These are phyloP conservation scores for Rambutsinella grinnellia DNA, from an alignment of 2,888 invertebrate species.

Conservation along the genomic window DNA sequence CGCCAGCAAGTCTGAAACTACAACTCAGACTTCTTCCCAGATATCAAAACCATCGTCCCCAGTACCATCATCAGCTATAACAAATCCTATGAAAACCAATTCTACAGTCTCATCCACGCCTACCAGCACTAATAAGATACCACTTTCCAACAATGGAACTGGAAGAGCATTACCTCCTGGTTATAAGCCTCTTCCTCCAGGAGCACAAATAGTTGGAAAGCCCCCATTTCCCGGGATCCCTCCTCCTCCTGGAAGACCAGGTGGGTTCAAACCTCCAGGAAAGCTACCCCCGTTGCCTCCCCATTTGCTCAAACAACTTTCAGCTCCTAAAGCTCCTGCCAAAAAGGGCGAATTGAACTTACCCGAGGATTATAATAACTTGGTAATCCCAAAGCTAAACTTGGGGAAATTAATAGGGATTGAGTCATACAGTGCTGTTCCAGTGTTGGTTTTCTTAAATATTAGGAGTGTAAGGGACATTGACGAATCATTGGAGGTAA, in stretches of 20 bases:
- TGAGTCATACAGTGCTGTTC: constrained; percentile 48
- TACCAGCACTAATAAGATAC: not conserved
- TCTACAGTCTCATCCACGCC: not conserved
- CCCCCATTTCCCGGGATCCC: not conserved
- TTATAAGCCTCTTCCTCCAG: not conserved
- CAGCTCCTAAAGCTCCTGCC: constrained; percentile 23
- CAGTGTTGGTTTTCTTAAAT: constrained; percentile 55
- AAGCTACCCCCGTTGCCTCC: constrained; percentile 32
- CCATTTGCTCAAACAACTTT: constrained; percentile 22
- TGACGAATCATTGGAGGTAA: constrained; percentile 53
- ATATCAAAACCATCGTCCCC: not conserved
- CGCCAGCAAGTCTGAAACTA: not conserved
- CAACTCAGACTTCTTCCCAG: not conserved
- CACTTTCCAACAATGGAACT: not conserved
- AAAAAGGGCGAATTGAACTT: constrained; percentile 54
- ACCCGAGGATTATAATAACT: constrained; percentile 57
- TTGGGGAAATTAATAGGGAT: constrained; percentile 54
- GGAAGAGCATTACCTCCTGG: constrained; percentile 1
- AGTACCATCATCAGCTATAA: not conserved
- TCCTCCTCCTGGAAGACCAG: constrained; percentile 6
- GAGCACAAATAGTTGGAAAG: not conserved
- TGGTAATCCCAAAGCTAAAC: constrained; percentile 59
- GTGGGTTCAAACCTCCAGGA: constrained; percentile 2
- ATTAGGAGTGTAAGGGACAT: constrained; percentile 55
- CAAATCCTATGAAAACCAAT: not conserved